Evolutionary conservation across 2,113 vertebrate genomes (phyloP), one percentile per base, ranked within the genome.

Genomic region (Notothenia rossii): DNA sequence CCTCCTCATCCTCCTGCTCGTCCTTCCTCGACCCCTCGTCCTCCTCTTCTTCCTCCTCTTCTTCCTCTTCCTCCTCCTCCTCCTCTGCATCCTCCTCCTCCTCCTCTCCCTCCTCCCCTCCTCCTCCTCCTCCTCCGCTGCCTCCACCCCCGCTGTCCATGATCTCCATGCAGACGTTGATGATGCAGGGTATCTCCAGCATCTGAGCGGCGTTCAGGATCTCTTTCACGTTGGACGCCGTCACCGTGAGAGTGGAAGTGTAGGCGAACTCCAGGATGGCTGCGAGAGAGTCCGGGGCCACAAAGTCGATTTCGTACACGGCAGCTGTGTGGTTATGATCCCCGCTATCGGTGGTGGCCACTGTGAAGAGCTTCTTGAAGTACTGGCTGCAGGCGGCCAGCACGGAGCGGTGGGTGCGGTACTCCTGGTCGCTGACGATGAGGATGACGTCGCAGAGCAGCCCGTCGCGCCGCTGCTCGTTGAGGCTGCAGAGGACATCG

Each of bases 221-320:
- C 92, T 99, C 97, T 88, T 98, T 97, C 43, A 99, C 95, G 0
- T 99, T 98, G 58, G 97, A 95, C 25, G 97, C 91, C 1, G 98
- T 99, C 89, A 99, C 97, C 15, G 98, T 99, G 79, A 99, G 96
- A 0, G 98, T 99, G 8, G 98, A 99, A 3, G 98, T 99, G 94
- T 99, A 99, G 86, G 98, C 98, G 0, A 99, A 99, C 93, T 99
- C 98, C 8, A 99, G 93, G 91, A 99, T 99, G 88, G 98, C 98
- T 0, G 97, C 97, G 93, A 99, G 96, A 3, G 96, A 97, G 82
- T 99, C 98, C 0, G 98, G 96, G 75, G 96, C 96, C 40, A 99
- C 97, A 67, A 99, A 99, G 94, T 99, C 97, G 63, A 99, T 98
- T 95, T 99, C 96, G 9, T 99, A 99, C 88, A 99, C 93, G 0